Evolutionary conservation across 2,888 invertebrate genomes (phyloP), one percentile per base, ranked within the genome.

Genomic region (Platerodrilus igneus): DNA sequence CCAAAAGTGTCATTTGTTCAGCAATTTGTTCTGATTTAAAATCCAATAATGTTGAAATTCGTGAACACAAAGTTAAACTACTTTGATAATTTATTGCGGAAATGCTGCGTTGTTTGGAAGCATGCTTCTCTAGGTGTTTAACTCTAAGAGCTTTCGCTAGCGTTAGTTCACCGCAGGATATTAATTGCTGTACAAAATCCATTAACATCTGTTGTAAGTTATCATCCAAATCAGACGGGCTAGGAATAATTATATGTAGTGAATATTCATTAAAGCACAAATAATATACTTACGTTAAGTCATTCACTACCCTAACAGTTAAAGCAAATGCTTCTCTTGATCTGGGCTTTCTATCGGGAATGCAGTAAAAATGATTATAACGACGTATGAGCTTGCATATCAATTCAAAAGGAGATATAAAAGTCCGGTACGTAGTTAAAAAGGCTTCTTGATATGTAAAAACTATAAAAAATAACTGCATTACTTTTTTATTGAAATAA

Each of bases 361-460:
- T 83, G 63, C 75, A 85, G 63, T 79, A 79, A 63, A 89, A 86
- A 53, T 81, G 76, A 64, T 82, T 82, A 72, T 77, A 86, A 57
- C 83, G 78, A 61, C 85, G 79, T 62, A 90, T 83, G 38, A 96
- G 73, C 61, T 94, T 91, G 60, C 82, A 80, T 52, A 95, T 81
- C 52, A 96, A 75, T 52, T 87, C 88, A 59, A 81, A 71, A 14
- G 96, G 92, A 43, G 86, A 76, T 64, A 96, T 84, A 73, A 96
- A 95, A 45, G 95, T 96, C 55, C 96, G 79, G 72, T 97, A 99
- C 44, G 97, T 99, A 36, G 95, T 92, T 55, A 97, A 78, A 72
- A 99, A 99, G 49, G 97, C 96, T 75, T 99, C 97, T 75, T 93
- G 92, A 72, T 90, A 94, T 68, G 89, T 78, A 70, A 92, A 87